These are phyloP conservation scores for Pygoscelis antarcticus DNA, from an alignment of 2,113 vertebrate species.

Conservation along the genomic window DNA sequence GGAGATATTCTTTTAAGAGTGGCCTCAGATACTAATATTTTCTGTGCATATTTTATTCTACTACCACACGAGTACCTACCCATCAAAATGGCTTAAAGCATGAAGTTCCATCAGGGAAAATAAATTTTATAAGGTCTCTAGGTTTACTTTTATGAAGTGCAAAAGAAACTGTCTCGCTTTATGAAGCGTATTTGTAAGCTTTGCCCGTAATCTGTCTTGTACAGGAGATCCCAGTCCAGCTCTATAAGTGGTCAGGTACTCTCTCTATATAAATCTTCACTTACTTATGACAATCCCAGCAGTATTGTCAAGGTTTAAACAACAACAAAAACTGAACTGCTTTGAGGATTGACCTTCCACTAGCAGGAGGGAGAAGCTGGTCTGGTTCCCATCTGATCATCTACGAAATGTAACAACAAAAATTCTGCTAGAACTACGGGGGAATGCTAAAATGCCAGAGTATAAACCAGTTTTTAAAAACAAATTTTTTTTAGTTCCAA, in stretches of 20 bases:
- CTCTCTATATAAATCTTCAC: background rate
- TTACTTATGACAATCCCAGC: slow-evolving; percentile 3
- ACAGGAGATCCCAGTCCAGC: background rate
- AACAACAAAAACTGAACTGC: slow-evolving; percentile 3
- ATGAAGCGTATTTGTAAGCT: background rate
- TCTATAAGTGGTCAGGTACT: background rate
- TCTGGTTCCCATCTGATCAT: background rate
- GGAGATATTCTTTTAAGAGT: background rate
- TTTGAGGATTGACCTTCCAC: slow-evolving; percentile 30
- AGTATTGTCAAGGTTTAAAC: slow-evolving; percentile 29
- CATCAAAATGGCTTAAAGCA: background rate
- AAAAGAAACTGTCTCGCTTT: background rate
- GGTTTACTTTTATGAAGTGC: background rate
- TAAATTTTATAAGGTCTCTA: background rate
- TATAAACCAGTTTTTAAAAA: background rate
- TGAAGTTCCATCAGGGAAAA: background rate
- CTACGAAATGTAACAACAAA: background rate
- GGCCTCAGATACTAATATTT: background rate
- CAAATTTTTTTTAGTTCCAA: background rate
- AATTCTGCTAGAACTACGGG: background rate
- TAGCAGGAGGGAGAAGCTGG: background rate
- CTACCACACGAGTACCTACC: background rate
- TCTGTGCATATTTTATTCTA: background rate
- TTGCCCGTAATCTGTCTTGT: background rate
- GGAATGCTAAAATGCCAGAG: background rate